Conservation (phyloP, 1,140 invertebrate species). For the Muscidifurax raptorellus region DNA sequence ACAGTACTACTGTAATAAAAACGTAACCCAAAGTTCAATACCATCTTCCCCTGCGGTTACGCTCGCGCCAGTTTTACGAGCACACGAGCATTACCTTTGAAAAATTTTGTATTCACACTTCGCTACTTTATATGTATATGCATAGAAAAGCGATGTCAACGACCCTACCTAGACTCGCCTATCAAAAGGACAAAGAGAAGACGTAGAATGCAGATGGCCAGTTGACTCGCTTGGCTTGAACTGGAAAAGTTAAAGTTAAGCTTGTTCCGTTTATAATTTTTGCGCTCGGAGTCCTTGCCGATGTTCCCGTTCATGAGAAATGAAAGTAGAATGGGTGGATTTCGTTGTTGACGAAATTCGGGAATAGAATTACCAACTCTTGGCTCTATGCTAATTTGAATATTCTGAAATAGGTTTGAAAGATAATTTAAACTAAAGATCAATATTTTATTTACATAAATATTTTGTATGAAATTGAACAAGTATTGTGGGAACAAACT, state of each 20-base stretch:
- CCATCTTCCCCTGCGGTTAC: conserved; percentile 31
- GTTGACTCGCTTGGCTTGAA: conserved; percentile 2
- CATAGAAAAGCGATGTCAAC: conserved; percentile 34
- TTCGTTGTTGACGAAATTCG: neutral
- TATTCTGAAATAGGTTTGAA: neutral
- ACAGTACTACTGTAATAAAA: conserved; percentile 17
- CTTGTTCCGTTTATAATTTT: neutral
- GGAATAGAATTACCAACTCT: neutral
- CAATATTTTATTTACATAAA: too few relatives aligned
- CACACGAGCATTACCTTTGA: conserved; percentile 26
- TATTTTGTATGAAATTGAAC: too few relatives aligned
- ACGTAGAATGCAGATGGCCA: conserved; percentile 40
- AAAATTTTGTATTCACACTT: conserved; percentile 50
- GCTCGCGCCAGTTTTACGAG: conserved; percentile 37
- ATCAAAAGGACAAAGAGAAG: conserved; percentile 42
- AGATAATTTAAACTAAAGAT: too few relatives aligned
- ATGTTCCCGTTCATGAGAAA: neutral
- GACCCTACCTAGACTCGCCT: conserved; percentile 39
- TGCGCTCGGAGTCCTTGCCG: neutral
- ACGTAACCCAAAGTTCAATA: conserved; percentile 8
- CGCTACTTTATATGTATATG: conserved; percentile 44
- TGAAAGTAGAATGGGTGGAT: neutral
- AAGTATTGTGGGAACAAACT: too few relatives aligned
- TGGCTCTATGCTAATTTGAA: neutral
- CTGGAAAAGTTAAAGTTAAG: conserved; percentile 5